Percentiles rank a stretch among this genome's conserved stretches.
phyloP scores from a whole-genome alignment of 2,888 invertebrate species.

The Lamellibrachia columna region DNA sequence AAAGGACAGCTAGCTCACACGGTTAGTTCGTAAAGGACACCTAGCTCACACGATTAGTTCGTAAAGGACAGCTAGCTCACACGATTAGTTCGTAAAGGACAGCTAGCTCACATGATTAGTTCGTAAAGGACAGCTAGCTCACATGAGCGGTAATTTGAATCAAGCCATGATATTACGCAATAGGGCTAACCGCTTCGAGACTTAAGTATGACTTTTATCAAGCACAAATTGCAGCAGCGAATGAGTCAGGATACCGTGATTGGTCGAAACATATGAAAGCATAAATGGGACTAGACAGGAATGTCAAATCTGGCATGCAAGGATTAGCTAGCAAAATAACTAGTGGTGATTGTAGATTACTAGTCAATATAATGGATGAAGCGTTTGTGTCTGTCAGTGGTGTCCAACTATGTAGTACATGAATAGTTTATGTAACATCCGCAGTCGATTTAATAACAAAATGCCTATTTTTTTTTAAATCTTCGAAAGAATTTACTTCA shows the following conservation, averaged over 20 bases:
- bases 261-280: background rate
- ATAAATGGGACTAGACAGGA: background rate
- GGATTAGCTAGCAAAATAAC: background rate
- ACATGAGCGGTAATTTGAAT: background rate
- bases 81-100: no score
- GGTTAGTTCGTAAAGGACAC: no score
- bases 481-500: background rate
- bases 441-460: background rate
- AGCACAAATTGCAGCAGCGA: background rate
- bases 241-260: background rate
- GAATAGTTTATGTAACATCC: background rate
- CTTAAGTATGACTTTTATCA: background rate
- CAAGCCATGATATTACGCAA: background rate
- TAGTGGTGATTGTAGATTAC: background rate
- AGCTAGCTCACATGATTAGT: background rate
- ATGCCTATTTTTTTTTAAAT: background rate
- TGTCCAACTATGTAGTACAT: background rate
- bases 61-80: no score
- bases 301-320: background rate
- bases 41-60: no score
- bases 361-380: background rate
- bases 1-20: no score
- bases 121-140: background rate
- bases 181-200: background rate
- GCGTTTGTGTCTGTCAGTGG: background rate